Evolutionary conservation across 2,888 invertebrate species (phyloP).

Genomic region (Epicampocera succincta): DNA sequence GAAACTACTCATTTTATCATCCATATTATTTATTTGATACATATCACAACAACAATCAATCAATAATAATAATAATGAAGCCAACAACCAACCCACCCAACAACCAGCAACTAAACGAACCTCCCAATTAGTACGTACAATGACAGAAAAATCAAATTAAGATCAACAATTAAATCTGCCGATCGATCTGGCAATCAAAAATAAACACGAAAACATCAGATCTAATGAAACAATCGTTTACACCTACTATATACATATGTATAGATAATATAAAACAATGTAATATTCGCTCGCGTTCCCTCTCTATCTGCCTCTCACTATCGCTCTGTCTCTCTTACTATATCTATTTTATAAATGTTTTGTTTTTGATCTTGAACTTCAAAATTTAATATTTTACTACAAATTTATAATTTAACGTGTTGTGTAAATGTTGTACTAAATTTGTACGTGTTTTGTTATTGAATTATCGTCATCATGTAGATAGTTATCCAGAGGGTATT

Average conservation of each 20-base stretch:
- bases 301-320: background rate
- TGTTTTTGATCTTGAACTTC: slow-evolving; percentile 20
- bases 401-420: slow-evolving; percentile 25
- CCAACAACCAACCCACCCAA: slow-evolving; percentile 27
- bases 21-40: slow-evolving; percentile 52
- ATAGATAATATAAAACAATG: no score
- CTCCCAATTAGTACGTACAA: background rate
- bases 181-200: slow-evolving; percentile 27
- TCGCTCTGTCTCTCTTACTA: background rate
- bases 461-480: slow-evolving; percentile 70
- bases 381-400: slow-evolving; percentile 15
- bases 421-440: slow-evolving; percentile 1
- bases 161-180: slow-evolving; percentile 52
- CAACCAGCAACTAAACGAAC: slow-evolving; percentile 13
- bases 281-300: no score
- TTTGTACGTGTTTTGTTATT: slow-evolving; percentile 53
- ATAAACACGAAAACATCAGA: background rate
- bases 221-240: no score
- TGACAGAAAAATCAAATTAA: slow-evolving; percentile 11
- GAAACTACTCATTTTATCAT: slow-evolving; percentile 46
- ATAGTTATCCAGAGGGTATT: slow-evolving; percentile 90
- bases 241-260: no score
- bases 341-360: slow-evolving; percentile 7
- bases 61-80: background rate
- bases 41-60: slow-evolving; percentile 42